Base-by-base conservation (phyloP, 2,113 vertebrate genomes). In the Stictonetta naevosa region DNA sequence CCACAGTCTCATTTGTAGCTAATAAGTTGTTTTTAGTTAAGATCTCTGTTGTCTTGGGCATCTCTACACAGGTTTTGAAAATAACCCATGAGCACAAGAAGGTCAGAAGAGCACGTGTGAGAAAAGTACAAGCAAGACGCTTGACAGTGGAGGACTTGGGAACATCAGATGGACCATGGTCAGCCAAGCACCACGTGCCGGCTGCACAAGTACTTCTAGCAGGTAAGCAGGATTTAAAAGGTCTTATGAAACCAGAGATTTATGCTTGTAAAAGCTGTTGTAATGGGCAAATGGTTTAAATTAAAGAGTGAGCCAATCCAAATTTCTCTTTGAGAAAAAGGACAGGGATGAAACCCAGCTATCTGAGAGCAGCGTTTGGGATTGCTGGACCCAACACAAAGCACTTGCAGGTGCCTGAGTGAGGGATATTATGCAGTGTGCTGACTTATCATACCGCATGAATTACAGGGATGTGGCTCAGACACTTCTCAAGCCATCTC, bases 241-340 rank as follows among this genome's bases (percentile, higher is more conserved):
- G 40, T 20, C 93, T 50, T 12, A 29, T 73, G 60, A 94, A 97
- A 91, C 58, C 7, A 6, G 90, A 96, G 63, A 59, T 40, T 44
- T 56, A 77, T 82, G 76, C 83, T 82, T 90, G 88, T 56, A 79
- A 94, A 94, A 91, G 78, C 93, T 94, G 69, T 23, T 91, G 67
- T 33, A 83, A 44, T 11, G 52, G 91, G 58, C 55, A 91, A 96
- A 91, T 95, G 83, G 84, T 96, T 97, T 95, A 80, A 96, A 96
- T 95, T 96, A 96, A 71, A 83, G 58, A 92, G 40, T 0, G 19
- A 96, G 89, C 93, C 91, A 96, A 92, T 52, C 80, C 83, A 95
- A 92, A 96, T 89, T 55, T 83, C 44, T 80, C 52, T 67, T 72
- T 33, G 68, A 53, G 80, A 23, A 68, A 93, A 94, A 55, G 71